phyloP scores from a whole-genome alignment of 1,140 invertebrate species.

The Anastatus disparis region DNA sequence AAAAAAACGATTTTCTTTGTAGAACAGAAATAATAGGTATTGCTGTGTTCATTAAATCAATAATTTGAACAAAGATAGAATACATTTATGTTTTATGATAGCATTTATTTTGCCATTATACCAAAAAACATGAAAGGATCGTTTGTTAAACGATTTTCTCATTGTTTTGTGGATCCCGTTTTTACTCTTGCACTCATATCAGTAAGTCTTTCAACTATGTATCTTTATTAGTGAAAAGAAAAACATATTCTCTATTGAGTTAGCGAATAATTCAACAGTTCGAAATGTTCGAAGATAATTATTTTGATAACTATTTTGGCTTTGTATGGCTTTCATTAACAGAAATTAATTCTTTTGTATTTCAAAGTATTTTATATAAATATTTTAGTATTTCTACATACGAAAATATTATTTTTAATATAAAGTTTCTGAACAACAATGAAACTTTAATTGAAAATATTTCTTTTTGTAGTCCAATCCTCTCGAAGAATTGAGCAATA shows the following conservation, averaged over 20 bases:
- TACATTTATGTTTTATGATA: not conserved
- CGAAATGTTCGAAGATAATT: not conserved
- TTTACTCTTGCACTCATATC: not conserved
- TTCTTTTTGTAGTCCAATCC: not conserved
- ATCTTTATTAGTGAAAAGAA: not conserved
- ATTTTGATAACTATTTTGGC: not conserved
- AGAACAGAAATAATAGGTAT: slow-evolving; percentile 1
- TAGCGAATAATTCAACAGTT: not conserved
- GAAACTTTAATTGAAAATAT: not conserved
- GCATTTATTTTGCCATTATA: not conserved
- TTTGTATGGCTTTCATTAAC: not conserved
- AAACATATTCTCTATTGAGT: not conserved
- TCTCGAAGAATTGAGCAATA: not conserved
- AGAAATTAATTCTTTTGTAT: not conserved
- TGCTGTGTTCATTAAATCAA: not conserved
- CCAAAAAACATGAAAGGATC: not conserved
- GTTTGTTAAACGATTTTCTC: not conserved
- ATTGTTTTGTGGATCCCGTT: not conserved
- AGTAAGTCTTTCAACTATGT: not conserved
- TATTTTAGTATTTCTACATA: not conserved
- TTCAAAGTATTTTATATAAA: not conserved
- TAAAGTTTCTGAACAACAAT: not conserved
- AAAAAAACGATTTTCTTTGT: not conserved
- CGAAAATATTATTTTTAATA: not conserved
- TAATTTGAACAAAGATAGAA: not conserved